Base-by-base conservation (phyloP, 2,888 invertebrate species). In the Machimus rusticus region DNA sequence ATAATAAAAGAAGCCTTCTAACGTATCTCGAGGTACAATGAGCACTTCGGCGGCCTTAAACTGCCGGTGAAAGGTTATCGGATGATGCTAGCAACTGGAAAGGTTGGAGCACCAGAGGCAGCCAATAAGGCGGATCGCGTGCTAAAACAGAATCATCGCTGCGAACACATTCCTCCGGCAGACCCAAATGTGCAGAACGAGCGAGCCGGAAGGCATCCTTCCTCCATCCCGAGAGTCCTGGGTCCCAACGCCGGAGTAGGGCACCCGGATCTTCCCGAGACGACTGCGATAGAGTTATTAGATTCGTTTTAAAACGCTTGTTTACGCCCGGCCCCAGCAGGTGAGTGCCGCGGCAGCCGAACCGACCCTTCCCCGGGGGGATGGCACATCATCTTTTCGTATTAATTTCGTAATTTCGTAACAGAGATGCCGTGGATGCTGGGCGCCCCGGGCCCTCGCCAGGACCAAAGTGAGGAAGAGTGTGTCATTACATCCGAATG, bases 401-500 rank as follows among this genome's bases (percentile, higher is more conserved):
- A 51, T 81, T 81, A 81, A 81, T 81, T 81, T 81, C 55, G 81
- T 81, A 81, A 81, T 81, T 81, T 51, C 51, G 51, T 55, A 31
- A 2, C 55, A 34, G 39, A 28, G 66, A 66, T 66, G 66, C 66
- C 66, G 19, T n/a, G 66, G 28, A 28, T 66, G 23, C 19, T 28
- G 23, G 31, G 31, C 31, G 4, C 4, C 3, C 14, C 2, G 19
- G 51, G n/a, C 23, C 66, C 12, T 6, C 66, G 66, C 2, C 66
- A 23, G 66, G 51, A 51, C 51, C 23, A 66, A 23, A 66, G 66
- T 66, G 66, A 66, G 23, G 55, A 51, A 57, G 82, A 82, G 57
- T 37, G 66, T 82, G 82, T 82, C 82, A 82, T 82, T 82, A 82
- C 19, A 82, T 55, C 82, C 82, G 31, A 82, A 57, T 82, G 82